These are phyloP conservation scores for Taeniopygia guttata DNA, from an alignment of 2,797 vertebrate species.

Conservation along the genomic window DNA sequence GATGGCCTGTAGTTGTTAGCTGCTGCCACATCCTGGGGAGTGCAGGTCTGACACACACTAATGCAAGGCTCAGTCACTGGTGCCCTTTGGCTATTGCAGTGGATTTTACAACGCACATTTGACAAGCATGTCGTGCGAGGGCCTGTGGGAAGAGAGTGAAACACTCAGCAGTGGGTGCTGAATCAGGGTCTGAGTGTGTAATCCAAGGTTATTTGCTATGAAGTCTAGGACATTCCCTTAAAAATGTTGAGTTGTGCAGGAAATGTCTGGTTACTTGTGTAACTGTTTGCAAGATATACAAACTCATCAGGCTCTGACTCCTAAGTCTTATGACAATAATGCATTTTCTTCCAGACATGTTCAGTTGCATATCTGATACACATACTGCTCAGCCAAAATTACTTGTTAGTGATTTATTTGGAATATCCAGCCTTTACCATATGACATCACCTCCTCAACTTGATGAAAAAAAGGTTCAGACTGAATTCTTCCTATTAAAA, in stretches of 20 bases:
- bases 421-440: conserved; percentile 55
- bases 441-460: conserved; percentile 67
- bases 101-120: background rate
- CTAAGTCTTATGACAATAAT: conserved; percentile 51
- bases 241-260: conserved; percentile 29
- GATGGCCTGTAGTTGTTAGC: background rate
- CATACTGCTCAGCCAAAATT: conserved; percentile 37
- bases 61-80: background rate
- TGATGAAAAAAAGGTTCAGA: conserved; percentile 66
- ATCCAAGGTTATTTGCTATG: background rate
- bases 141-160: background rate
- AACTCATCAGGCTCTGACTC: conserved; percentile 45
- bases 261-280: conserved; percentile 63
- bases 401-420: conserved; percentile 66
- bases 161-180: background rate
- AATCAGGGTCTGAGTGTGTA: conserved; percentile 2
- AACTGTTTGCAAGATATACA: conserved; percentile 45
- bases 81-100: background rate
- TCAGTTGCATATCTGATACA: conserved; percentile 60
- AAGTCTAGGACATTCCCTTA: conserved; percentile 8
- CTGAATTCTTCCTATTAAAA: conserved; percentile 57
- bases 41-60: background rate
- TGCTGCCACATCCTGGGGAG: background rate
- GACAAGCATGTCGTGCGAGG: background rate
- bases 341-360: conserved; percentile 55